Conservation (phyloP, 2,888 invertebrate genomes). For the Trilocha varians region DNA sequence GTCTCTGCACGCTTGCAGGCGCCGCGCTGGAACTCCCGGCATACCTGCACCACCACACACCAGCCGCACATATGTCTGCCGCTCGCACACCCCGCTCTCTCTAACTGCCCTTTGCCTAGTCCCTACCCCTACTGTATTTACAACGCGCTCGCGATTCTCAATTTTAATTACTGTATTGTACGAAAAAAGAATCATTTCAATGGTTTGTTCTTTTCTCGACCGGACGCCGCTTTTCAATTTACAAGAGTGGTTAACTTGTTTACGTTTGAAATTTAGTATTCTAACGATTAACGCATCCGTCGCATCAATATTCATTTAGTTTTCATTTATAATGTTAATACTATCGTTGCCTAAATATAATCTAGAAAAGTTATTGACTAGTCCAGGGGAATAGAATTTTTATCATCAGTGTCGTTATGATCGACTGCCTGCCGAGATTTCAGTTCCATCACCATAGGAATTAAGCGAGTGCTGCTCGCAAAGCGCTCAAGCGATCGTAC, state of each 20-base stretch:
- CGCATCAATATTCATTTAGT: slow-evolving; percentile 31
- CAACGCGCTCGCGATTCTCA: background rate
- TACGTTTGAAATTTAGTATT: slow-evolving; percentile 7
- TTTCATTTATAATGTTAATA: background rate
- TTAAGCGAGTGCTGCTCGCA: slow-evolving; percentile 67
- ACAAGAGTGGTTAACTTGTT: slow-evolving; percentile 10
- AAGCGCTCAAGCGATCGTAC: slow-evolving; percentile 53
- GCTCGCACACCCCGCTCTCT: slow-evolving; percentile 29
- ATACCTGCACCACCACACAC: slow-evolving; percentile 83
- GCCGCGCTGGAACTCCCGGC: slow-evolving; percentile 99
- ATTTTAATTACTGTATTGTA: slow-evolving; percentile 1
- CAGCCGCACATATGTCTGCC: slow-evolving; percentile 56
- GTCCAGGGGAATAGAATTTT: too few relatives aligned
- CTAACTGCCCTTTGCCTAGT: slow-evolving; percentile 15
- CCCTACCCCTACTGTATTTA: slow-evolving; percentile 7
- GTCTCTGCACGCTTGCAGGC: slow-evolving; percentile 97
- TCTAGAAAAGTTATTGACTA: too few relatives aligned
- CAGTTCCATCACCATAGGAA: slow-evolving; percentile 49
- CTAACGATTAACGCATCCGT: slow-evolving; percentile 57
- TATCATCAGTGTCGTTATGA: slow-evolving; percentile 1
- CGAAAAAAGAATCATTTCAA: too few relatives aligned
- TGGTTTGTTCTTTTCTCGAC: slow-evolving; percentile 31
- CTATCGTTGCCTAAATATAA: too few relatives aligned
- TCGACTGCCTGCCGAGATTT: slow-evolving; percentile 42
- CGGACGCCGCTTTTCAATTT: slow-evolving; percentile 62